These are phyloP conservation scores for Eristalis intricaria DNA, from an alignment of 2,888 invertebrate genomes.

Conservation along the genomic window DNA sequence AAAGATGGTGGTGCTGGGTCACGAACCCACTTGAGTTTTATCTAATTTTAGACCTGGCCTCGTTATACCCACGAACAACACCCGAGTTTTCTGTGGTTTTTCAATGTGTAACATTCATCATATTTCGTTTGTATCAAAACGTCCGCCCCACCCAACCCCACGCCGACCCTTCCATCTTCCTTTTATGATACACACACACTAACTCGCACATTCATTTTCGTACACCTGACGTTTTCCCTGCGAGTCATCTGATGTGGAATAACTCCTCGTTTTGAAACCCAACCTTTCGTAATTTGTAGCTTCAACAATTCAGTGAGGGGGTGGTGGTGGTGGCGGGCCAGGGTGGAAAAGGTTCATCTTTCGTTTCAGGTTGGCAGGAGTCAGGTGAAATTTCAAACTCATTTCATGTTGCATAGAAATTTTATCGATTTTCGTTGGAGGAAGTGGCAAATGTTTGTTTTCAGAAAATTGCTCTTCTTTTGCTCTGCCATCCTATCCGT, in stretches of 20 bases:
- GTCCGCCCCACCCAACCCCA: too few species aligned
- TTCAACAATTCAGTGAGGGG: not conserved
- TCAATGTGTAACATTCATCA: slow-evolving; percentile 53
- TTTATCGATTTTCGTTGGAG: slow-evolving; percentile 54
- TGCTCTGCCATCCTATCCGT: not conserved
- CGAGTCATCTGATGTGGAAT: slow-evolving; percentile 57
- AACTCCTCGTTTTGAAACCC: slow-evolving; percentile 65
- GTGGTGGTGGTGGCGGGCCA: not conserved
- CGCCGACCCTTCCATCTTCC: slow-evolving; percentile 24
- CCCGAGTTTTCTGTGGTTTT: slow-evolving; percentile 31
- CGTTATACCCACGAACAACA: slow-evolving; percentile 39
- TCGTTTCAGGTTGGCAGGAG: slow-evolving; percentile 47
- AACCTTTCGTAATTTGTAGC: slow-evolving; percentile 61
- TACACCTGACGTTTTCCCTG: slow-evolving; percentile 65
- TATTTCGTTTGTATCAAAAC: slow-evolving; percentile 37
- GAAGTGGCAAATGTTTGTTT: slow-evolving; percentile 37
- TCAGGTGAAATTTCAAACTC: slow-evolving; percentile 69
- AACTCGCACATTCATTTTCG: slow-evolving; percentile 8
- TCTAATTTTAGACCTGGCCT: slow-evolving; percentile 70
- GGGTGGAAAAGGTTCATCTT: slow-evolving; percentile 54
- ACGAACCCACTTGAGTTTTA: slow-evolving; percentile 72
- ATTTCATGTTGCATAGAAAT: slow-evolving; percentile 58
- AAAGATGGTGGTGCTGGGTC: slow-evolving; percentile 54
- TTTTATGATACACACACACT: not conserved
- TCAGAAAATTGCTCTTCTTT: slow-evolving; percentile 6